A percentile compares a stretch with the other conserved stretches of the same genome.
These are phyloP conservation scores for Agriopis leucophaearia DNA, from an alignment of 2,888 invertebrate genomes.

Conservation along the genomic window DNA sequence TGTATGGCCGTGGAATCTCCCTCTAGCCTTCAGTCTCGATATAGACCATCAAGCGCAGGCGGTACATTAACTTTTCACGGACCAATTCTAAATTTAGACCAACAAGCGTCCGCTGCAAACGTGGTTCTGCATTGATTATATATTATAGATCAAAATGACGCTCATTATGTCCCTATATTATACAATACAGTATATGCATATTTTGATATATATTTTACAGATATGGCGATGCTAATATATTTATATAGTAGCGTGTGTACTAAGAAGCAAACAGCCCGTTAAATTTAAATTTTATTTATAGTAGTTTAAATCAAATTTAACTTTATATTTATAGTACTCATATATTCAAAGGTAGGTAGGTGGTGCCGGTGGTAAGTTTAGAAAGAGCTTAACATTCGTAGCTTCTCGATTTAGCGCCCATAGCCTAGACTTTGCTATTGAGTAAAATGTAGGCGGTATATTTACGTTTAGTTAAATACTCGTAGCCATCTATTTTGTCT, in stretches of 20 bases:
- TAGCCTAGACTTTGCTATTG: neutral
- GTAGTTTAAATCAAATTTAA: too few species aligned
- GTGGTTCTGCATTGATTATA: neutral
- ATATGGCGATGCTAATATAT: too few species aligned
- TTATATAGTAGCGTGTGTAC: too few species aligned
- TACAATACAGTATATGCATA: too few species aligned
- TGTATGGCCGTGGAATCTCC: constrained; percentile 53
- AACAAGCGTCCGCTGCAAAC: neutral
- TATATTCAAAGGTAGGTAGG: neutral
- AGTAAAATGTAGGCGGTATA: neutral
- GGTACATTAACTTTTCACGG: constrained; percentile 42
- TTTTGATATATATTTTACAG: too few species aligned
- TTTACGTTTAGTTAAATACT: too few species aligned
- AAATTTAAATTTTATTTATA: too few species aligned
- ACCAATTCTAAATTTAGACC: constrained; percentile 46
- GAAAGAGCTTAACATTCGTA: neutral
- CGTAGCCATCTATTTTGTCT: too few species aligned
- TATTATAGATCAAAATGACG: neutral
- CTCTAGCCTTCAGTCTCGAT: constrained; percentile 48
- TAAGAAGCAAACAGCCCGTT: too few species aligned
- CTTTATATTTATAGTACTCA: too few species aligned
- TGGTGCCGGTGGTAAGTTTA: neutral
- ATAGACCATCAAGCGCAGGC: constrained; percentile 47
- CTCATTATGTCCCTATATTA: too few species aligned
- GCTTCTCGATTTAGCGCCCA: neutral